A percentile compares a stretch with the other conserved stretches of the same genome.
Conservation (phyloP, 1,140 invertebrate genomes). For the Parapsyche elsis region DNA sequence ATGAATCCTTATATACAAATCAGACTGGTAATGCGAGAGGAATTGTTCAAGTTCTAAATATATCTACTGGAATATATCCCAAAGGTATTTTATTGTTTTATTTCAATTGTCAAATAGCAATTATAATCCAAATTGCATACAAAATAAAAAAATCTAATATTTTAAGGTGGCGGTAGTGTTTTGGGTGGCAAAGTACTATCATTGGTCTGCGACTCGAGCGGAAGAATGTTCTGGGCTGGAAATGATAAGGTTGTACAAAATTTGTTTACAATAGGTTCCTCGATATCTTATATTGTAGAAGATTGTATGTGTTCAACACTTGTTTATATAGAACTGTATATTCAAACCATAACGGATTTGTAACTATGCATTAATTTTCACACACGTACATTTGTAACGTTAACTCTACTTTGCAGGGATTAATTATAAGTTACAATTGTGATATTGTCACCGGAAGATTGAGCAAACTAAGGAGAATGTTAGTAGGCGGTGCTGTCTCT, state of each 20-base stretch:
- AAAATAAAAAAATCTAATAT: neutral
- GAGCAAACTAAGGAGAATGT: conserved; percentile 76
- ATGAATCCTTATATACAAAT: conserved; percentile 39
- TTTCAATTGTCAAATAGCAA: neutral
- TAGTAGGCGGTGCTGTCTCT: conserved; percentile 74
- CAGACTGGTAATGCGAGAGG: conserved; percentile 83
- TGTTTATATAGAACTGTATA: too few relatives aligned
- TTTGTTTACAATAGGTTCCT: too few relatives aligned
- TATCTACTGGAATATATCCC: conserved; percentile 87
- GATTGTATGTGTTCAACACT: neutral
- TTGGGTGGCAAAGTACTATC: conserved; percentile 80
- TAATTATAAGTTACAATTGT: conserved; percentile 77
- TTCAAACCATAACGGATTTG: too few relatives aligned
- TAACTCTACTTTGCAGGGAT: conserved; percentile 67
- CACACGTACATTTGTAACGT: neutral
- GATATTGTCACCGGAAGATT: conserved; percentile 79
- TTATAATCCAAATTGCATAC: too few relatives aligned
- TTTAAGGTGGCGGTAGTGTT: conserved; percentile 76
- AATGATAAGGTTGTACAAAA: conserved; percentile 78
- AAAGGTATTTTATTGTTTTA: conserved; percentile 63
- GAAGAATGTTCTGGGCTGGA: conserved; percentile 84
- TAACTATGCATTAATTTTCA: too few relatives aligned
- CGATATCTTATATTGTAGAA: neutral
- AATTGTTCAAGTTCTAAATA: conserved; percentile 82
- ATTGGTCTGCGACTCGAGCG: conserved; percentile 82